These are phyloP conservation scores for Aepyceros melampus DNA, from an alignment of 2,113 vertebrate genomes.

Conservation along the genomic window DNA sequence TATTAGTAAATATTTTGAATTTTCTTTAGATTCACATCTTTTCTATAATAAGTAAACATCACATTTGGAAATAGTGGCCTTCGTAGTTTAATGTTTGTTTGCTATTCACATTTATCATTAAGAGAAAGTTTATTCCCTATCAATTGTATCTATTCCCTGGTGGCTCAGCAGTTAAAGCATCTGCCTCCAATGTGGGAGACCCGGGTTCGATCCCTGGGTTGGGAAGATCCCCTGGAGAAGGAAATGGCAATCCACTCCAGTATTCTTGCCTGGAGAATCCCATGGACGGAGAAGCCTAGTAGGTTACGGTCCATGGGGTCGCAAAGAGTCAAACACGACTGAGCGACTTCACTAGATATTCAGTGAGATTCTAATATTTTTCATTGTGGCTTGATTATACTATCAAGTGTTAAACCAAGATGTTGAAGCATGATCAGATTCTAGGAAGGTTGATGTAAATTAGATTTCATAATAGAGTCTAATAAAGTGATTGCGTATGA, in stretches of 20 bases:
- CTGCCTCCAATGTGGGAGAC: too few species aligned
- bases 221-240: too few species aligned
- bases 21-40: background rate
- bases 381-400: background rate
- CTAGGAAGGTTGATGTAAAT: background rate
- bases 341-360: too few species aligned
- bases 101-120: background rate
- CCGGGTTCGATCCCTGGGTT: too few species aligned
- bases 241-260: too few species aligned
- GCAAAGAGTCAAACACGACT: too few species aligned
- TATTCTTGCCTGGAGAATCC: too few species aligned
- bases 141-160: background rate
- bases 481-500: background rate
- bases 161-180: too few species aligned
- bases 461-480: background rate
- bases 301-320: too few species aligned
- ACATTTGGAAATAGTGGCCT: background rate
- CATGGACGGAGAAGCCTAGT: too few species aligned
- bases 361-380: conserved; percentile 1
- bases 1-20: conserved; percentile 19
- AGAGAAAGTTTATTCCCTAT: background rate
- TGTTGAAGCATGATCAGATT: background rate
- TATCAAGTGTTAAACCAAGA: background rate
- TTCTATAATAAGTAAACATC: background rate
- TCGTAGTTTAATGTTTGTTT: conserved; percentile 25